These are phyloP conservation scores for Nasalis larvatus DNA, from an alignment of 2,113 vertebrate species.

Conservation along the genomic window DNA sequence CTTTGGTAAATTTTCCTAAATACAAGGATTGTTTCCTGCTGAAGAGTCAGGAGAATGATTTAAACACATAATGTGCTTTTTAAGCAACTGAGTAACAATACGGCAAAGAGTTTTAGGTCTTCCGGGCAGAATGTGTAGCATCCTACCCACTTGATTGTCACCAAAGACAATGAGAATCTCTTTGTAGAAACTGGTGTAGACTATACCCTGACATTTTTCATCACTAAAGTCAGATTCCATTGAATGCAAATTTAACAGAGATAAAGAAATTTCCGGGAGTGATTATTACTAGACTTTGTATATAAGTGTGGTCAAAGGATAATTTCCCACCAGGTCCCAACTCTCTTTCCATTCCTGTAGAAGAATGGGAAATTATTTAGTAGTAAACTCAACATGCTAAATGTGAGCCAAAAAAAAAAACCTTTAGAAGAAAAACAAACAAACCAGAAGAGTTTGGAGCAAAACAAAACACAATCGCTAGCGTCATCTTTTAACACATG, in stretches of 20 bases:
- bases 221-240: slow-evolving; percentile 1
- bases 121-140: not conserved
- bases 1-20: not conserved
- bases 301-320: not conserved
- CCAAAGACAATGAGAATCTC: not conserved
- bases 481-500: not conserved
- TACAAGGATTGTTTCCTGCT: not conserved
- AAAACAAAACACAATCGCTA: not conserved
- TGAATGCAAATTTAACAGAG: slow-evolving; percentile 6
- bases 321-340: not conserved
- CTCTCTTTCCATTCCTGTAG: not conserved
- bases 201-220: not conserved
- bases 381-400: not conserved
- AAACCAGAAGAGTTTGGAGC: not conserved
- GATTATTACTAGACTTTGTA: not conserved
- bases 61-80: not conserved
- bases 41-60: not conserved
- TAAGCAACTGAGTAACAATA: not conserved
- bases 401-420: not conserved
- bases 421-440: not conserved
- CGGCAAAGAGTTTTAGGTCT: slow-evolving; percentile 23
- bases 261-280: not conserved
- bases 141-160: not conserved
- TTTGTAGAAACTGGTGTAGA: not conserved
- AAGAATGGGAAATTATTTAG: not conserved